A percentile compares a stretch with the other conserved stretches of the same genome.
Evolutionary conservation across 2,888 invertebrate genomes (phyloP).

Genomic region (Agrotis ipsilon): DNA sequence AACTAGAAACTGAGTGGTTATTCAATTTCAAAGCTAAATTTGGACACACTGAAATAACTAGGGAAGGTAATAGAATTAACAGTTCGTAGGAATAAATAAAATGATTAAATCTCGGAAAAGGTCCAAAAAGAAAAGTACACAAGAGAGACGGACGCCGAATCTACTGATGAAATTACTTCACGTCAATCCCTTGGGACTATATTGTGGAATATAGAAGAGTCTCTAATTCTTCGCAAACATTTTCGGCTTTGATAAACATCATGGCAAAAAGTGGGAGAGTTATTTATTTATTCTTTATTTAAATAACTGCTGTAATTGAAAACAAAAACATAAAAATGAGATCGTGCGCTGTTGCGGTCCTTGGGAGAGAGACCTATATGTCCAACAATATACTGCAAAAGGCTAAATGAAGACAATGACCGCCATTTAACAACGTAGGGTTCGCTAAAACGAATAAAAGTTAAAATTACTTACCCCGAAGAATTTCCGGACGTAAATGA

Average conservation of each 20-base stretch:
- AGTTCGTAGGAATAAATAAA: constrained; percentile 6
- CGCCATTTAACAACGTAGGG: not conserved
- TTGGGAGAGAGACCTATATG: too few species aligned
- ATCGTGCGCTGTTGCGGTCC: too few species aligned
- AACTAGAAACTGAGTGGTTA: constrained; percentile 15
- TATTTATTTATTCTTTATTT: too few species aligned
- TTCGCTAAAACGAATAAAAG: constrained; percentile 9
- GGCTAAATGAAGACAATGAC: too few species aligned
- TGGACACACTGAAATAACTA: constrained; percentile 5
- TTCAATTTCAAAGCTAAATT: constrained; percentile 26
- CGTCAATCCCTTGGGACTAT: constrained; percentile 21
- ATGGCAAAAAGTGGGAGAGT: too few species aligned
- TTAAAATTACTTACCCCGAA: constrained; percentile 92
- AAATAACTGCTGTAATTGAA: too few species aligned
- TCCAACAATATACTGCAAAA: too few species aligned
- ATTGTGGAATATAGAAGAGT: constrained; percentile 19
- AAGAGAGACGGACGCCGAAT: constrained; percentile 1
- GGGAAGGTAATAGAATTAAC: constrained; percentile 13
- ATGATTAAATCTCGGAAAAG: constrained; percentile 19
- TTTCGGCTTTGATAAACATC: constrained; percentile 5
- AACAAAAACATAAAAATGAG: too few species aligned
- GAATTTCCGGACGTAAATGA: constrained; percentile 95
- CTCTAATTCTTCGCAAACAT: constrained; percentile 26
- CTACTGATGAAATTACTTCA: constrained; percentile 28
- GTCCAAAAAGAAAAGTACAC: constrained; percentile 19